Evolutionary conservation across 2,888 invertebrate species (phyloP).

Genomic region (Coleophora deauratella): DNA sequence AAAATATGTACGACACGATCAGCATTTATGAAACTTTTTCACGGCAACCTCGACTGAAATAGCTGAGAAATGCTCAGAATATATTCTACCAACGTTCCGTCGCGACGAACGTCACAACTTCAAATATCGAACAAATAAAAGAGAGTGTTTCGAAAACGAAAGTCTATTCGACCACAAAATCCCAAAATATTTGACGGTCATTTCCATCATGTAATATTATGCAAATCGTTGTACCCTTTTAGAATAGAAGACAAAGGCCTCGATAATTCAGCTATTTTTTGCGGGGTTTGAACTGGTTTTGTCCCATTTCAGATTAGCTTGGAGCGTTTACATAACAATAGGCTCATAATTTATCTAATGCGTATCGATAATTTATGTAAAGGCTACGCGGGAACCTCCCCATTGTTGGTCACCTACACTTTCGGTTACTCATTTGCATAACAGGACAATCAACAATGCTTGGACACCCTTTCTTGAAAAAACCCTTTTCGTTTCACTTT

Average conservation of each 20-base stretch:
- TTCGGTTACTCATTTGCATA: constrained; percentile 71
- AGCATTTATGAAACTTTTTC: constrained; percentile 43
- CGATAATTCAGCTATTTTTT: constrained; percentile 31
- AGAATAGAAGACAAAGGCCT: constrained; percentile 14
- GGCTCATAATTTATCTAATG: constrained; percentile 59
- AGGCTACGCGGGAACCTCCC: constrained; percentile 49
- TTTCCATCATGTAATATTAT: constrained; percentile 35
- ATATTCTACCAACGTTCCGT: constrained; percentile 30
- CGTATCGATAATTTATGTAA: constrained; percentile 66
- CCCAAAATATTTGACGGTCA: constrained; percentile 55
- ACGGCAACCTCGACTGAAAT: constrained; percentile 28
- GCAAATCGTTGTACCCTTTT: constrained; percentile 50
- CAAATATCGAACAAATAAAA: constrained; percentile 22
- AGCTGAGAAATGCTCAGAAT: no score
- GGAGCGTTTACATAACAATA: constrained; percentile 36
- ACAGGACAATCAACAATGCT: constrained; percentile 55
- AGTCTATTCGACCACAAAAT: constrained; percentile 60
- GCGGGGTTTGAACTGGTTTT: constrained; percentile 36
- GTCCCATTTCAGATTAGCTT: constrained; percentile 29
- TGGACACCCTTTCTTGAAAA: constrained; percentile 51
- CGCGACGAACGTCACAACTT: constrained; percentile 12
- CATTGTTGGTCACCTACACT: constrained; percentile 50
- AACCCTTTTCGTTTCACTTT: constrained; percentile 68
- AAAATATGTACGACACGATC: constrained; percentile 60
- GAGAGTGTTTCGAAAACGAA: constrained; percentile 36